These are phyloP conservation scores for Notodonta dromedarius DNA, from an alignment of 2,888 invertebrate genomes.

Conservation along the genomic window DNA sequence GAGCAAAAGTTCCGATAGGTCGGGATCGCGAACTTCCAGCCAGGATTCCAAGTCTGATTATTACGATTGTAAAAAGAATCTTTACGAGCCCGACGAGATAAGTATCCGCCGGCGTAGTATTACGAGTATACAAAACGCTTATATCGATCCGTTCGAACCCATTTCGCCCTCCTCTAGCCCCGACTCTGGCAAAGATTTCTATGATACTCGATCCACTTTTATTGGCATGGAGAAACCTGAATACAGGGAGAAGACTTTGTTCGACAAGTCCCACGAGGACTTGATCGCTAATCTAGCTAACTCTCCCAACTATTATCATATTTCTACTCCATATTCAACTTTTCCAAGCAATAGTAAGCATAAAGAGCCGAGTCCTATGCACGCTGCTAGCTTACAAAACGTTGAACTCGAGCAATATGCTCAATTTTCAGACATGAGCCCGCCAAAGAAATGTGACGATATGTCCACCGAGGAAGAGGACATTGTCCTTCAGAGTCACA, in stretches of 20 bases:
- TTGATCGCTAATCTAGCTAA: slow-evolving; percentile 80
- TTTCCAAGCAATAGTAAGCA: slow-evolving; percentile 85
- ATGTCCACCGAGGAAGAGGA: slow-evolving; percentile 82
- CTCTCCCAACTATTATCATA: slow-evolving; percentile 81
- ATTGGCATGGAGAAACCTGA: slow-evolving; percentile 75
- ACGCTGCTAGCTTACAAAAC: slow-evolving; percentile 88
- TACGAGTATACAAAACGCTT: slow-evolving; percentile 69
- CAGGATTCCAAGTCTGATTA: slow-evolving; percentile 90
- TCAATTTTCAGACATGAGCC: slow-evolving; percentile 67
- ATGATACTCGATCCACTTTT: slow-evolving; percentile 80
- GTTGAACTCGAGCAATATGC: slow-evolving; percentile 87
- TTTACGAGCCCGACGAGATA: slow-evolving; percentile 71
- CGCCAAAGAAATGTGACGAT: slow-evolving; percentile 71
- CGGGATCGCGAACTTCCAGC: slow-evolving; percentile 87
- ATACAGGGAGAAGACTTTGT: slow-evolving; percentile 79
- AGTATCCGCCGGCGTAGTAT: slow-evolving; percentile 62
- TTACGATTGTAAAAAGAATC: slow-evolving; percentile 85
- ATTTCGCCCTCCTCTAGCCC: slow-evolving; percentile 87
- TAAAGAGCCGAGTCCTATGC: slow-evolving; percentile 85
- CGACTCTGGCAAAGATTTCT: slow-evolving; percentile 86
- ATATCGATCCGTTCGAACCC: slow-evolving; percentile 74
- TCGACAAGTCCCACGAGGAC: slow-evolving; percentile 85
- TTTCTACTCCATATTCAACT: slow-evolving; percentile 85
- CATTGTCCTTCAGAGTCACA: slow-evolving; percentile 77
- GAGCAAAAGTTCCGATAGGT: slow-evolving; percentile 85